phyloP scores from a whole-genome alignment of 2,888 invertebrate genomes.

The Melikaiella ostensackeni region DNA sequence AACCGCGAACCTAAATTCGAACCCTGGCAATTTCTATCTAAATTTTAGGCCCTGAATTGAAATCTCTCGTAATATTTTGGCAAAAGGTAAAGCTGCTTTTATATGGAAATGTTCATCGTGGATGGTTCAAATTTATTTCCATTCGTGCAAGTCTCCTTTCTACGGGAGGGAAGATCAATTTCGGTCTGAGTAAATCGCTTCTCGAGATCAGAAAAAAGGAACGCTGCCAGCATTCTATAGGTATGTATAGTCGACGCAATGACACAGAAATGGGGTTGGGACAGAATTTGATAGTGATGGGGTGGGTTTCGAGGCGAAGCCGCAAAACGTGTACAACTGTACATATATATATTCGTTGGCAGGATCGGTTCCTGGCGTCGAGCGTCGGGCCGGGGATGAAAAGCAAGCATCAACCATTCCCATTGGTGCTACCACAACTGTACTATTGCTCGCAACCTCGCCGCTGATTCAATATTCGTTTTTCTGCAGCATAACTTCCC shows the following conservation, averaged over 20 bases:
- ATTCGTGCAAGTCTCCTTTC: slow-evolving; percentile 20
- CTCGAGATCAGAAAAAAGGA: slow-evolving; percentile 35
- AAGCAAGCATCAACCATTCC: slow-evolving; percentile 67
- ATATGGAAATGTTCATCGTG: slow-evolving; percentile 17
- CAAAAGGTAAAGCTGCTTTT: slow-evolving; percentile 17
- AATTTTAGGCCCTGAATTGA: background rate
- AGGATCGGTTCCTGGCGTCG: slow-evolving; percentile 57
- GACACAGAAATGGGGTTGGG: slow-evolving; percentile 35
- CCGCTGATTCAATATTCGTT: slow-evolving; percentile 76
- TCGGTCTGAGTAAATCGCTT: slow-evolving; percentile 37
- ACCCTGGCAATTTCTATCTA: background rate
- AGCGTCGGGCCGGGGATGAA: slow-evolving; percentile 63
- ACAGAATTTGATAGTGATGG: slow-evolving; percentile 37
- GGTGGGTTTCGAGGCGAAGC: slow-evolving; percentile 51
- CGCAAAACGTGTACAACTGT: slow-evolving; percentile 53
- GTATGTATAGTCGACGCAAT: slow-evolving; percentile 39
- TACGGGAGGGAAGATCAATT: slow-evolving; percentile 32
- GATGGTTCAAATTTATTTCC: slow-evolving; percentile 33
- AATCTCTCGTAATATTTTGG: background rate
- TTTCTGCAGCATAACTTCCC: slow-evolving; percentile 75
- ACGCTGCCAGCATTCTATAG: slow-evolving; percentile 36
- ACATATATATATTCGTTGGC: slow-evolving; percentile 49
- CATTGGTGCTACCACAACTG: slow-evolving; percentile 51
- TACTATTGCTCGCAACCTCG: slow-evolving; percentile 59
- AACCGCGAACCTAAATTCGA: background rate